A percentile compares a stretch with the other conserved stretches of the same genome.
These are phyloP conservation scores for Anabas testudineus DNA, from an alignment of 2,797 vertebrate genomes.

Conservation along the genomic window DNA sequence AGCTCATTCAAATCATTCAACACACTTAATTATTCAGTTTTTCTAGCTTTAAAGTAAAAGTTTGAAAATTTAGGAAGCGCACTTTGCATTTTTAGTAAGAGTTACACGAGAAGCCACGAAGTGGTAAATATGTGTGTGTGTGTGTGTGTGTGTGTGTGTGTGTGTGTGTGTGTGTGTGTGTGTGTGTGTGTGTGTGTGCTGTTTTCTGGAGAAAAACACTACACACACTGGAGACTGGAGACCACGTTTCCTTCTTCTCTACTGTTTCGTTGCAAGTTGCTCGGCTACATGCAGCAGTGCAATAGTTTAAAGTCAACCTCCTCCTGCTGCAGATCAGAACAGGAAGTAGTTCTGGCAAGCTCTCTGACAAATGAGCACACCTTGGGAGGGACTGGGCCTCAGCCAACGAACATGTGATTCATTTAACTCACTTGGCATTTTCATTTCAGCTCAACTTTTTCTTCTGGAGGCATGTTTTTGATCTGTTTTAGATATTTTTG, in stretches of 20 bases:
- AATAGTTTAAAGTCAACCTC: not conserved
- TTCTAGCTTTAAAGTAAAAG: not conserved
- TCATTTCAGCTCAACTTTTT: not conserved
- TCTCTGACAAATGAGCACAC: conserved; percentile 38
- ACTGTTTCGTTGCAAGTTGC: conserved; percentile 1
- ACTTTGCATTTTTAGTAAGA: too few relatives aligned
- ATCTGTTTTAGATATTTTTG: not conserved
- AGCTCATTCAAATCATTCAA: too few relatives aligned
- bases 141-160: not conserved
- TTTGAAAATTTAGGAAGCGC: not conserved
- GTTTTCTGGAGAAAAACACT: too few relatives aligned
- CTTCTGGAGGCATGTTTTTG: not conserved
- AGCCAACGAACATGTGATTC: not conserved
- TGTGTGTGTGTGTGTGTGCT: not conserved
- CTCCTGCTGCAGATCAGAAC: too few relatives aligned
- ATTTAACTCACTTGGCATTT: too few relatives aligned
- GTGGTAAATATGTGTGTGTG: not conserved
- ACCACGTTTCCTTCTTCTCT: conserved; percentile 8
- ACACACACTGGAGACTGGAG: too few relatives aligned
- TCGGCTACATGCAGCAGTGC: not conserved
- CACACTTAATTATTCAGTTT: too few relatives aligned
- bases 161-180: not conserved
- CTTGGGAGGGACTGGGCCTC: not conserved
- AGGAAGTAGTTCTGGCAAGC: conserved; percentile 62
- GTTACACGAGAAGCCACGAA: not conserved